Conservation (phyloP, 2,797 vertebrate genomes). For the Liparis tanakae region DNA sequence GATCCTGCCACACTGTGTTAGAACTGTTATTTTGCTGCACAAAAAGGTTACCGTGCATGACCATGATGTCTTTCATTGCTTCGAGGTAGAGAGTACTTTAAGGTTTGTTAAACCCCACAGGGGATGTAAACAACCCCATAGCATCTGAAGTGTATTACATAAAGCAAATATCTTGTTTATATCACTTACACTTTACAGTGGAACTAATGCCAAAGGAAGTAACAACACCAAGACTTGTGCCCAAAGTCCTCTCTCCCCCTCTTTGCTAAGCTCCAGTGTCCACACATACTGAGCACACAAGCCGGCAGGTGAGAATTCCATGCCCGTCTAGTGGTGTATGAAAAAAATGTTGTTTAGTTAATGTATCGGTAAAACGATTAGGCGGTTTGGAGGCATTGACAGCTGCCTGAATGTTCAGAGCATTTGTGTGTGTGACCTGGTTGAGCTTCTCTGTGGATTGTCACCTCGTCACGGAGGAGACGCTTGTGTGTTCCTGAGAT, state of each 20-base stretch:
- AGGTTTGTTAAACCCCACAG: slow-evolving; percentile 38
- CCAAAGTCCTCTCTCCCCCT: slow-evolving; percentile 51
- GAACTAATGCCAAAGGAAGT: slow-evolving; percentile 63
- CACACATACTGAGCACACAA: slow-evolving; percentile 16
- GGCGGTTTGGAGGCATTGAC: slow-evolving; percentile 37
- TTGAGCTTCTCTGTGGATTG: background rate
- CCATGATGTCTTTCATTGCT: background rate
- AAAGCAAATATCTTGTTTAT: slow-evolving; percentile 65
- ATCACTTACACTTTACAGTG: slow-evolving; percentile 66
- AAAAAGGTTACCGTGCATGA: slow-evolving; percentile 14
- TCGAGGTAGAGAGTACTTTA: slow-evolving; percentile 6
- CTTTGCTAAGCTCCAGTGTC: slow-evolving; percentile 52
- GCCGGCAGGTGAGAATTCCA: slow-evolving; percentile 45
- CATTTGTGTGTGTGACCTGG: slow-evolving; percentile 14
- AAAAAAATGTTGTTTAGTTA: slow-evolving; percentile 60
- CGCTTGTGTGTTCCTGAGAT: background rate
- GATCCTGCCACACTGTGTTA: slow-evolving; percentile 13
- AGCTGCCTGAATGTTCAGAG: slow-evolving; percentile 20
- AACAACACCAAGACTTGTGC: slow-evolving; percentile 42
- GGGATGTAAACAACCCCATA: slow-evolving; percentile 50
- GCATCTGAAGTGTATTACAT: slow-evolving; percentile 49
- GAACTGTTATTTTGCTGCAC: background rate
- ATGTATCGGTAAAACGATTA: slow-evolving; percentile 64
- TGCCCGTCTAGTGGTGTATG: slow-evolving; percentile 29
- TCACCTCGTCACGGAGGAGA: slow-evolving; percentile 6